phyloP scores from a whole-genome alignment of 1,140 invertebrate genomes.

The Battus philenor region DNA sequence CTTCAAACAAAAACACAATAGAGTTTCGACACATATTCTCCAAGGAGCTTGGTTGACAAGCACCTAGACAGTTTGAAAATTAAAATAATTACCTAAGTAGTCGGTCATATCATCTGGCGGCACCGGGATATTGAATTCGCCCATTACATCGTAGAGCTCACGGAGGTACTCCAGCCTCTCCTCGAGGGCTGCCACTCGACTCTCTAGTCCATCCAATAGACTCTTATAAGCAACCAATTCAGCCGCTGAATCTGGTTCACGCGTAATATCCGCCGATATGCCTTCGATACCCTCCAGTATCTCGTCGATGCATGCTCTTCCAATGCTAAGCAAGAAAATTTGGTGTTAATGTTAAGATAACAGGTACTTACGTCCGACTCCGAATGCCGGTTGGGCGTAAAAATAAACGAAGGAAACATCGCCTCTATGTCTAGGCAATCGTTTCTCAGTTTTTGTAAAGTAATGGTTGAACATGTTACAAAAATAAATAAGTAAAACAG shows the following conservation, averaged over 20 bases:
- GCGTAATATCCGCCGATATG: slow-evolving; percentile 48
- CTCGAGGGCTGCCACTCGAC: slow-evolving; percentile 56
- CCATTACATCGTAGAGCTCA: slow-evolving; percentile 75
- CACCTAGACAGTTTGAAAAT: too few species aligned
- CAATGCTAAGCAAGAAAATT: slow-evolving; percentile 38
- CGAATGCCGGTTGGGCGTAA: too few species aligned
- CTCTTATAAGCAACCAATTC: slow-evolving; percentile 68
- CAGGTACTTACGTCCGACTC: neutral
- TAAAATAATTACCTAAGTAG: slow-evolving; percentile 68
- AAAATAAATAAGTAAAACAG: too few species aligned
- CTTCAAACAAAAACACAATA: too few species aligned
- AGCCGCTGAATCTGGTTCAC: slow-evolving; percentile 51
- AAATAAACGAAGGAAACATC: neutral
- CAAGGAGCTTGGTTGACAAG: too few species aligned
- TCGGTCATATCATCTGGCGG: slow-evolving; percentile 75
- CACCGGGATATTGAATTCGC: slow-evolving; percentile 70
- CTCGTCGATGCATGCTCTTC: slow-evolving; percentile 48
- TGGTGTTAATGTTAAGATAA: neutral
- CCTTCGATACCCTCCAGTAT: slow-evolving; percentile 46
- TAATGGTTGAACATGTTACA: too few species aligned
- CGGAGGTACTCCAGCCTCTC: slow-evolving; percentile 71
- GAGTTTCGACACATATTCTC: too few species aligned
- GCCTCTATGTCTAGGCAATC: neutral
- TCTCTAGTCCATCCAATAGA: slow-evolving; percentile 68
- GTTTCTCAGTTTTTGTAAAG: too few species aligned